Percentiles rank a stretch among this genome's conserved stretches.
Evolutionary conservation across 1,140 invertebrate species (phyloP).

Genomic region (Brachystomella parvula): DNA sequence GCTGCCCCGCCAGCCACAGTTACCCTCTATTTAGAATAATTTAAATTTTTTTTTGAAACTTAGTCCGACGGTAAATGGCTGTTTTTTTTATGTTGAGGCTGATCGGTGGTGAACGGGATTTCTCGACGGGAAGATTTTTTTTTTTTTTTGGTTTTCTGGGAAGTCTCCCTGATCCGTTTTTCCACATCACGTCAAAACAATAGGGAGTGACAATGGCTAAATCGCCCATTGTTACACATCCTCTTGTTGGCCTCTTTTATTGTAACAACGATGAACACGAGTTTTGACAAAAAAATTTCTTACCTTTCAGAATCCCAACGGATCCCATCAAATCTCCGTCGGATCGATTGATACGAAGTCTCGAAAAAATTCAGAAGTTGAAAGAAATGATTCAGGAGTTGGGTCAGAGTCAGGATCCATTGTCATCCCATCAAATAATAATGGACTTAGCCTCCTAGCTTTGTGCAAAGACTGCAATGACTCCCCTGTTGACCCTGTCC

Average conservation of each 20-base stretch:
- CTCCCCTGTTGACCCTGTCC: slow-evolving; percentile 2
- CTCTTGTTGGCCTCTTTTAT: background rate
- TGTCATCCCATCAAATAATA: slow-evolving; percentile 47
- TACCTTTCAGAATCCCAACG: slow-evolving; percentile 2
- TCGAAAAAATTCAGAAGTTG: slow-evolving; percentile 54
- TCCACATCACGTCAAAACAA: no score
- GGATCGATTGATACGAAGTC: no score
- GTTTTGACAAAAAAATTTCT: background rate
- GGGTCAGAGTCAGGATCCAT: slow-evolving; percentile 72
- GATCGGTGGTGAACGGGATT: no score
- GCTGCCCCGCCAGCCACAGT: no score
- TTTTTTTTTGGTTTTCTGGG: no score
- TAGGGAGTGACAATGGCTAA: no score
- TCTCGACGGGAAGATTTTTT: no score
- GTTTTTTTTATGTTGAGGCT: no score
- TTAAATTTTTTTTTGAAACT: no score
- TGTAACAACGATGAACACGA: background rate
- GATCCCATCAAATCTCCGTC: slow-evolving; percentile 9
- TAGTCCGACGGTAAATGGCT: no score
- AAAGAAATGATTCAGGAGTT: slow-evolving; percentile 85
- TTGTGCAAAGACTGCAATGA: slow-evolving; percentile 25
- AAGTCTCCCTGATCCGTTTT: no score
- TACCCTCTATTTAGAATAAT: no score
- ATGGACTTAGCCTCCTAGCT: slow-evolving; percentile 53
- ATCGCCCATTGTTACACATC: background rate